phyloP scores from a whole-genome alignment of 1,140 invertebrate species.

The Eupeodes corollae region DNA sequence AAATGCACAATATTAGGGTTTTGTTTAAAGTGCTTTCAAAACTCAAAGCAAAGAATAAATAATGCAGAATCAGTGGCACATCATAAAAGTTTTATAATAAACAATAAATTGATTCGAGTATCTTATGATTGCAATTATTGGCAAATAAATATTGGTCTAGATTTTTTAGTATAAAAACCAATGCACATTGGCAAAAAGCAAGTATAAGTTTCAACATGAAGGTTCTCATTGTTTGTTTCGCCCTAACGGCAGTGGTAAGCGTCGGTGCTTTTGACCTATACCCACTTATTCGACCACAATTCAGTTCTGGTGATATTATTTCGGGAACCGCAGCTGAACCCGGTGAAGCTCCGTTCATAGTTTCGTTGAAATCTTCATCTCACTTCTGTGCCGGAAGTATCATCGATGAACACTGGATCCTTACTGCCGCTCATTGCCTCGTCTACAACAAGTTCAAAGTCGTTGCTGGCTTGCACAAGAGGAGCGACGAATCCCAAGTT shows the following conservation, averaged over 20 bases:
- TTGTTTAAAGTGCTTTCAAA: no score
- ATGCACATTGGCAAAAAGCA: no score
- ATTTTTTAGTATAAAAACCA: no score
- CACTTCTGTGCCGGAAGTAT: slow-evolving; percentile 24
- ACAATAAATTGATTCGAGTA: no score
- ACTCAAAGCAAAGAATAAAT: no score
- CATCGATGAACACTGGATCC: neutral
- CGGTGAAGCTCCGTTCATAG: slow-evolving; percentile 29
- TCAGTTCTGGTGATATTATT: slow-evolving; percentile 33
- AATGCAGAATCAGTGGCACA: no score
- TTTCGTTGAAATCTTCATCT: slow-evolving; percentile 17
- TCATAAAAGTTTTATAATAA: no score
- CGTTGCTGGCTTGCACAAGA: slow-evolving; percentile 29
- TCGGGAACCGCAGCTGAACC: slow-evolving; percentile 21
- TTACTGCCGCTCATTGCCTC: slow-evolving; percentile 31
- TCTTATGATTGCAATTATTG: no score
- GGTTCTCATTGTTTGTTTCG: slow-evolving; percentile 20
- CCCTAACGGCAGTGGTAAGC: slow-evolving; percentile 12
- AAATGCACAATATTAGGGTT: no score
- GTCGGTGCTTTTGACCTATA: slow-evolving; percentile 8
- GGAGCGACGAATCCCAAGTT: slow-evolving; percentile 18
- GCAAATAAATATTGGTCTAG: no score
- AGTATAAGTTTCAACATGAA: slow-evolving; percentile 14
- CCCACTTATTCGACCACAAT: slow-evolving; percentile 13
- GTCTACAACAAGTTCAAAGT: slow-evolving; percentile 2